A percentile compares a stretch with the other conserved stretches of the same genome.
Conservation (phyloP, 2,113 vertebrate species). For the Crotalus viridis region DNA sequence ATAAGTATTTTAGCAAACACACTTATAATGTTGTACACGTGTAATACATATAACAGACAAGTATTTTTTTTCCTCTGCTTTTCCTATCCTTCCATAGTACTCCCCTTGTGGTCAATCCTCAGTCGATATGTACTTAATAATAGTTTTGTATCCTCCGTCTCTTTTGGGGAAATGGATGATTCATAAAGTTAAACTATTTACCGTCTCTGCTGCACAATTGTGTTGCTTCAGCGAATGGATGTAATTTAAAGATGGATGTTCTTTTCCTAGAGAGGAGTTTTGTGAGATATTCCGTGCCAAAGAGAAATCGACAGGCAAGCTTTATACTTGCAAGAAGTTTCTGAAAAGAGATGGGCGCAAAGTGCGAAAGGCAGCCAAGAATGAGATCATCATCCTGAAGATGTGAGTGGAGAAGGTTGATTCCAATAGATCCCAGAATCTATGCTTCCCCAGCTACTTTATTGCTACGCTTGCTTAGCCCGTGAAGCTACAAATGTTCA, state of each 20-base stretch:
- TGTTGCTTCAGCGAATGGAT: background rate
- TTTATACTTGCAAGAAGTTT: slow-evolving; percentile 98
- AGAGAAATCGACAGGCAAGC: slow-evolving; percentile 90
- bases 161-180: background rate
- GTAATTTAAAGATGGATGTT: background rate
- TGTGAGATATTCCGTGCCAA: slow-evolving; percentile 98
- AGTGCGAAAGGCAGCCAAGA: slow-evolving; percentile 96
- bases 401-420: slow-evolving; percentile 79
- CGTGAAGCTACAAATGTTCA: background rate
- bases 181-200: background rate
- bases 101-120: background rate
- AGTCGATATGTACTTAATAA: background rate
- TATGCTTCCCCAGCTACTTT: background rate
- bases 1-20: background rate
- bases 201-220: background rate
- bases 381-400: slow-evolving; percentile 96
- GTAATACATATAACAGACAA: background rate
- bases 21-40: background rate
- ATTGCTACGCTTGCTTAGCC: background rate
- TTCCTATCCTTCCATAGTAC: background rate
- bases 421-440: background rate
- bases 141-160: background rate
- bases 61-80: background rate
- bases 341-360: slow-evolving; percentile 95
- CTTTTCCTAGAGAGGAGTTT: slow-evolving; percentile 88